Conservation (phyloP, 2,797 vertebrate species). For the Phyllotis vaccarum region DNA sequence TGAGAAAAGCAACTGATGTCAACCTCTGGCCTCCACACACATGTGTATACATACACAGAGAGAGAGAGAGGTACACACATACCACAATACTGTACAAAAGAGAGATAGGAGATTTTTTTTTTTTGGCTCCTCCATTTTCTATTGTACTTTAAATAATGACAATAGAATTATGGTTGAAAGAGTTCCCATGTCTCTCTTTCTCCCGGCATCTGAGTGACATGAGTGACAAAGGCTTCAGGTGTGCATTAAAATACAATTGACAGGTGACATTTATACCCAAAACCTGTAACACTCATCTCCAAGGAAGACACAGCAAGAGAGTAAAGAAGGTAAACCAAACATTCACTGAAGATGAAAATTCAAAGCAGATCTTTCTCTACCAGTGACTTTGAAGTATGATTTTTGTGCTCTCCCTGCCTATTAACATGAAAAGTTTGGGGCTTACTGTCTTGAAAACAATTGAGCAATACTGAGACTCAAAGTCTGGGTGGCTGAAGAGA, state of each 20-base stretch:
- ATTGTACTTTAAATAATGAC: background rate
- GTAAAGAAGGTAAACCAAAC: background rate
- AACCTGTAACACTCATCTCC: background rate
- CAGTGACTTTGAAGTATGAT: background rate
- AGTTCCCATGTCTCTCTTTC: background rate
- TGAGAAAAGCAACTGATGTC: background rate
- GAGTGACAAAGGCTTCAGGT: background rate
- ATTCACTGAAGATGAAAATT: constrained; percentile 2
- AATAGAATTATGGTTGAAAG: background rate
- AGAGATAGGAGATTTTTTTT: background rate
- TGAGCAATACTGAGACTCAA: background rate
- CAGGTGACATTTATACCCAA: background rate
- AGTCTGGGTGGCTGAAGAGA: background rate
- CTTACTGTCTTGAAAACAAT: background rate
- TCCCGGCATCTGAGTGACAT: background rate
- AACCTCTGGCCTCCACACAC: background rate
- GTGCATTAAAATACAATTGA: background rate
- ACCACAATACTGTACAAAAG: background rate
- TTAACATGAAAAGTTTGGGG: background rate
- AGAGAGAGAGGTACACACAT: background rate
- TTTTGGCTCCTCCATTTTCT: background rate
- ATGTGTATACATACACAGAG: background rate
- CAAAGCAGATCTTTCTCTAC: background rate
- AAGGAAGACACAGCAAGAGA: background rate
- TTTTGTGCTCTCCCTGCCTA: background rate